Percentiles rank a stretch among this genome's conserved stretches.
Conservation (phyloP, 2,113 vertebrate genomes). For the Pantherophis guttatus region DNA sequence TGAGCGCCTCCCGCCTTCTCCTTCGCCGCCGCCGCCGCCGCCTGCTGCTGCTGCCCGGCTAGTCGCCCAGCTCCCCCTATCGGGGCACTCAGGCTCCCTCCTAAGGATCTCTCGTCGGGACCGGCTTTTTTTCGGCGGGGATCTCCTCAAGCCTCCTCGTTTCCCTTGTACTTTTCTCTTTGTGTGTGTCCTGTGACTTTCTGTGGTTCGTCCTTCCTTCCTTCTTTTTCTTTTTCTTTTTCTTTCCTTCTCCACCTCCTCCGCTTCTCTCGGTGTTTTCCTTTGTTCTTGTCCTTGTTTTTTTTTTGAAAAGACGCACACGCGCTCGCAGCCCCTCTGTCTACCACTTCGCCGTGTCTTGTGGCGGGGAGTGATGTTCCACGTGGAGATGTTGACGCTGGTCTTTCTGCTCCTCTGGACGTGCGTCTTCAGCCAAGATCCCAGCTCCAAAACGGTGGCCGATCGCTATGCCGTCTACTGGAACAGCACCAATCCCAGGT, state of each 20-base stretch:
- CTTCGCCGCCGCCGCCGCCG: background rate
- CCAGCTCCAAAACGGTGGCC: conserved; percentile 92
- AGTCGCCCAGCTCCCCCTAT: conserved; percentile 49
- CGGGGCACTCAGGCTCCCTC: conserved; percentile 58
- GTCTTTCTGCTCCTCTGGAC: conserved; percentile 88
- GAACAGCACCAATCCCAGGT: conserved; percentile 97
- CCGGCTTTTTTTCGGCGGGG: conserved; percentile 31
- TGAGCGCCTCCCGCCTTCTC: conserved; percentile 53
- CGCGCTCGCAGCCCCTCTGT: background rate
- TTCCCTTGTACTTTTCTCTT: background rate
- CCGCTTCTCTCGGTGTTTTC: background rate
- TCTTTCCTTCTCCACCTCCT: background rate
- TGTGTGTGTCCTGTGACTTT: conserved; percentile 9
- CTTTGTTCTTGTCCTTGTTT: background rate
- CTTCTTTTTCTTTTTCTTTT: background rate
- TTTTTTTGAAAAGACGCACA: background rate
- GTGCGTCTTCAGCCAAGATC: conserved; percentile 92
- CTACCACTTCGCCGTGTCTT: background rate
- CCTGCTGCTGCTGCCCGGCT: conserved; percentile 21
- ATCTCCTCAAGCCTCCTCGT: conserved; percentile 21
- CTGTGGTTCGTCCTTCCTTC: conserved; percentile 7
- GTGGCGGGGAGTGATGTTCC: conserved; percentile 86
- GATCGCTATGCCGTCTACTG: conserved; percentile 98
- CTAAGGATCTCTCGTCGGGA: conserved; percentile 34
- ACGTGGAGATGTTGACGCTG: conserved; percentile 93